A percentile compares a stretch with the other conserved stretches of the same genome.
Evolutionary conservation across 2,113 vertebrate genomes (phyloP).

Genomic region (Actinemys pallida): DNA sequence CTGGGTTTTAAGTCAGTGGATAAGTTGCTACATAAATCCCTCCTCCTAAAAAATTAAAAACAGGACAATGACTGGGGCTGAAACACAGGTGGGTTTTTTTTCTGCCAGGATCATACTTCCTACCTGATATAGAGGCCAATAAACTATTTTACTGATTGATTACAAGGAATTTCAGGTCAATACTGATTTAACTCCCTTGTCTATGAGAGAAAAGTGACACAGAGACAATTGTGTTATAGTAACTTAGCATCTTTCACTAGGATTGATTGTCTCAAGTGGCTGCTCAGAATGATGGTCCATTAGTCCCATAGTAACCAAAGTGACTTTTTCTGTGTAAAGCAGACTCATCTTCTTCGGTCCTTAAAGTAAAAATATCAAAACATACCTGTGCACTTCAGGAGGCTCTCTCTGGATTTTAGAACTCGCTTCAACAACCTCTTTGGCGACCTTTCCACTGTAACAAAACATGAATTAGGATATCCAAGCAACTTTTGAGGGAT

Average conservation of each 20-base stretch:
- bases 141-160: not conserved
- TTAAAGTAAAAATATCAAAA: not conserved
- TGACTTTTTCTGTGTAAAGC: not conserved
- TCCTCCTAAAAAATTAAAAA: not conserved
- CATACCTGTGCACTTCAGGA: constrained; percentile 92
- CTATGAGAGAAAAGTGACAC: fast-evolving
- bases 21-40: not conserved
- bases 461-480: constrained; percentile 37
- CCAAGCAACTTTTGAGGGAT: not conserved
- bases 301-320: not conserved
- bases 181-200: not conserved
- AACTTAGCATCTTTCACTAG: not conserved
- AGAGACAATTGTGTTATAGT: not conserved
- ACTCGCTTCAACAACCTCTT: constrained; percentile 98
- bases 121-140: not conserved
- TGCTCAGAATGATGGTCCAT: not conserved
- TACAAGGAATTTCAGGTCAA: not conserved
- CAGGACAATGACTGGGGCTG: not conserved
- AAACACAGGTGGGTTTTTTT: not conserved
- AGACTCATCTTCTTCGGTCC: not conserved
- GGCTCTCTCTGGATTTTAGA: constrained; percentile 97
- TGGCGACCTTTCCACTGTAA: constrained; percentile 94
- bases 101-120: not conserved
- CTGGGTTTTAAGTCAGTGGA: fast-evolving
- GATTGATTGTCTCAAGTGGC: fast-evolving